Evolutionary conservation across 2,888 invertebrate genomes (phyloP).

Genomic region (Mythimna loreyi): DNA sequence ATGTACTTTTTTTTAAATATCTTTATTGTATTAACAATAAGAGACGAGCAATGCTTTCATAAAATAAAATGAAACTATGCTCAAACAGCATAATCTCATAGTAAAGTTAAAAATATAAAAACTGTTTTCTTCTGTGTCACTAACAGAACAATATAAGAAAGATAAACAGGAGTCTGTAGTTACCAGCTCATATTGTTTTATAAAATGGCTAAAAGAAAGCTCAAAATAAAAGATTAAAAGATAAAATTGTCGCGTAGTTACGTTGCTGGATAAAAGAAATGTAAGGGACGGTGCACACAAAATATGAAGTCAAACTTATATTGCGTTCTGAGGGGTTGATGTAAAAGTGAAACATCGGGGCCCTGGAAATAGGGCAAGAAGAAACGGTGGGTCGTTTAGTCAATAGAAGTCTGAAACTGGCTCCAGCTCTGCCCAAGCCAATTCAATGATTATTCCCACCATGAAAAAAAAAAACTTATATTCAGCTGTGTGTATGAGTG

Average conservation of each 20-base stretch:
- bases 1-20: too few species aligned
- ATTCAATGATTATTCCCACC: too few species aligned
- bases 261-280: conserved; percentile 32
- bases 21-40: background rate
- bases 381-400: too few species aligned
- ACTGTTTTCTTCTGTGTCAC: background rate
- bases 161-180: conserved; percentile 17
- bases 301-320: background rate
- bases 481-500: background rate
- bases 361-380: too few species aligned
- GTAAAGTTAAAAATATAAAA: background rate
- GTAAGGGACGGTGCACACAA: background rate
- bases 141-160: conserved; percentile 7
- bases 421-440: too few species aligned
- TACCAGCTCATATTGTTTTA: conserved; percentile 29
- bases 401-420: too few species aligned
- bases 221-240: conserved; percentile 30
- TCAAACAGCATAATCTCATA: conserved; percentile 29
- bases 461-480: too few species aligned
- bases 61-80: background rate
- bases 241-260: conserved; percentile 38
- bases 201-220: conserved; percentile 30
- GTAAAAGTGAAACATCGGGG: too few species aligned
- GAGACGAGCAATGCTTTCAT: background rate
- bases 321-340: too few species aligned